Evolutionary conservation across 2,797 vertebrate genomes (phyloP).

Genomic region (Falco columbarius): DNA sequence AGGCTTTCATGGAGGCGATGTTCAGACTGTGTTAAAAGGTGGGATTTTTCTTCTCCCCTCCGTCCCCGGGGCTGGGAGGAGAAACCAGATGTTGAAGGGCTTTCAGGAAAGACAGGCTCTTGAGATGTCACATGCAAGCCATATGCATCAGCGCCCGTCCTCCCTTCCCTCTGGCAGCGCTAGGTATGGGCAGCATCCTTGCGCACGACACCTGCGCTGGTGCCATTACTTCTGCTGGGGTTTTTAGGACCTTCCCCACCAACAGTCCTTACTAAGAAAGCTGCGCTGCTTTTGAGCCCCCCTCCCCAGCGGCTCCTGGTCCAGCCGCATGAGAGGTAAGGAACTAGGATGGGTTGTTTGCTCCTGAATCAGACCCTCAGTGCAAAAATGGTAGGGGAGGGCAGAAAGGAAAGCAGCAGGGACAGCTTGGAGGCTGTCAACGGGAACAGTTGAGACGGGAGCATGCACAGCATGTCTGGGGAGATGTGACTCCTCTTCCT

Average conservation of each 20-base stretch:
- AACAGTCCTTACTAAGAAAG: not conserved
- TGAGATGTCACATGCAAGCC: constrained; percentile 49
- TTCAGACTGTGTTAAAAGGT: constrained; percentile 61
- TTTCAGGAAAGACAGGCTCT: constrained; percentile 62
- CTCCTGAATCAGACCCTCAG: not conserved
- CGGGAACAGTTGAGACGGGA: not conserved
- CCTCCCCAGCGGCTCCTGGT: not conserved
- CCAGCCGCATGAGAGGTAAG: not conserved
- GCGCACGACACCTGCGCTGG: not conserved
- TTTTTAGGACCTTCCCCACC: not conserved
- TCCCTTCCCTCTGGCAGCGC: not conserved
- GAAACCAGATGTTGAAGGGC: constrained; percentile 57
- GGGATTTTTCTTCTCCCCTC: constrained; percentile 48
- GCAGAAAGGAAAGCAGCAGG: not conserved
- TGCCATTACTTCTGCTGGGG: not conserved
- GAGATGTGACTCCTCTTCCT: not conserved
- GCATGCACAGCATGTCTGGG: not conserved
- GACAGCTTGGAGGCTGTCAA: constrained; percentile 15
- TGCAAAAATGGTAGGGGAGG: not conserved
- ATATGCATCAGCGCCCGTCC: constrained; percentile 9
- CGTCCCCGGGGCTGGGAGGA: constrained; percentile 28
- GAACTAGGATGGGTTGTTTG: not conserved
- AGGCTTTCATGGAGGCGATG: constrained; percentile 2
- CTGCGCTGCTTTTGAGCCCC: not conserved
- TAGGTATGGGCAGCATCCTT: not conserved